phyloP scores from a whole-genome alignment of 2,888 invertebrate species.

The Oscheius sp. region DNA sequence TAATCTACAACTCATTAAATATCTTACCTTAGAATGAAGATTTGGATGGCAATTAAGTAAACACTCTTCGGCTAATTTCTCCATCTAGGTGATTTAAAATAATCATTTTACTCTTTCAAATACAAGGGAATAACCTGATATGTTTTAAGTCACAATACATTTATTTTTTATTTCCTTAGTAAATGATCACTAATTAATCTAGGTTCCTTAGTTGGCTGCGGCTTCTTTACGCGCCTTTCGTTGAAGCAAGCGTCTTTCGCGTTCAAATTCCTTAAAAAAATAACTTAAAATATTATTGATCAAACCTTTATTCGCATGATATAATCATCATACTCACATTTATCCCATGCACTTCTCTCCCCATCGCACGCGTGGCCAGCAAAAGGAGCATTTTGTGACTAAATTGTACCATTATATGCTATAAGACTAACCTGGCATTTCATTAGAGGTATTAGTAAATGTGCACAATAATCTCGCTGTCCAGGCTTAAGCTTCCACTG shows the following conservation, averaged over 20 bases:
- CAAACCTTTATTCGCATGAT: constrained; percentile 64
- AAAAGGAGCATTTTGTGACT: constrained; percentile 63
- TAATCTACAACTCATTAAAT: neutral
- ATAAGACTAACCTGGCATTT: constrained; percentile 56
- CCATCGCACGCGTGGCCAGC: constrained; percentile 63
- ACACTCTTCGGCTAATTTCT: constrained; percentile 16
- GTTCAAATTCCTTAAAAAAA: constrained; percentile 64
- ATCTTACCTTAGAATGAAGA: constrained; percentile 5
- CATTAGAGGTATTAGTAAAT: constrained; percentile 62
- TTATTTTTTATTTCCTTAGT: constrained; percentile 5
- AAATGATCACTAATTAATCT: constrained; percentile 6
- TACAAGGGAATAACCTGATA: neutral
- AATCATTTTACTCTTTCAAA: neutral
- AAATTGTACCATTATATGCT: constrained; percentile 19
- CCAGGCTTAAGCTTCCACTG: constrained; percentile 59
- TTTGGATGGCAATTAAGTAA: neutral
- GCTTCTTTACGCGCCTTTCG: constrained; percentile 63
- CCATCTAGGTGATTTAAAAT: constrained; percentile 5
- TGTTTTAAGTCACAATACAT: constrained; percentile 1
- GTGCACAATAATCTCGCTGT: constrained; percentile 68
- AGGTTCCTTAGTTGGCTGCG: constrained; percentile 3
- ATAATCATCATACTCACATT: constrained; percentile 68
- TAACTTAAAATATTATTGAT: constrained; percentile 3
- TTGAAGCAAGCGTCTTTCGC: constrained; percentile 65
- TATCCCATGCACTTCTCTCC: constrained; percentile 61